phyloP scores from a whole-genome alignment of 1,140 invertebrate genomes.

The Babylonia areolata region DNA sequence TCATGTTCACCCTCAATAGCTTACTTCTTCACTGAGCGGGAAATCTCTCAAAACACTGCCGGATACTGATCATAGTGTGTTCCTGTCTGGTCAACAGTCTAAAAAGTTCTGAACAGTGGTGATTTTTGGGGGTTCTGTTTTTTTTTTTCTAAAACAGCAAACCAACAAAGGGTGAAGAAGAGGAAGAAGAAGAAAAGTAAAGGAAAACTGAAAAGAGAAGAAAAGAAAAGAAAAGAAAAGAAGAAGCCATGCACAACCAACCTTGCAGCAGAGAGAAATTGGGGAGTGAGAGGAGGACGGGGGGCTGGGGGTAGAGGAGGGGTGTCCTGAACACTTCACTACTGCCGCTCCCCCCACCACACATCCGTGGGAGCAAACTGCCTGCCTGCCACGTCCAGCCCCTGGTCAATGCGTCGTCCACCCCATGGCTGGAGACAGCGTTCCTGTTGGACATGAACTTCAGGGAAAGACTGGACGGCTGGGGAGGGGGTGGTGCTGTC shows the following conservation, averaged over 20 bases:
- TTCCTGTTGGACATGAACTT: neutral
- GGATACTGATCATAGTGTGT: too few relatives aligned
- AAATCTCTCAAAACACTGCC: too few relatives aligned
- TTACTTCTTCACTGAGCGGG: too few relatives aligned
- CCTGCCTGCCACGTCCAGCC: too few relatives aligned
- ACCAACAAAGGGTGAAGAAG: neutral
- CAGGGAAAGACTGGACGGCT: neutral
- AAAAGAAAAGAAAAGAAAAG: neutral
- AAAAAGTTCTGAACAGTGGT: too few relatives aligned
- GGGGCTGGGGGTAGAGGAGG: constrained; percentile 5
- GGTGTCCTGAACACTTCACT: neutral
- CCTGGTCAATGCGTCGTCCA: neutral
- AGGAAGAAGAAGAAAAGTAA: too few relatives aligned
- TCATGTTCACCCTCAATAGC: too few relatives aligned
- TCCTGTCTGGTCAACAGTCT: too few relatives aligned
- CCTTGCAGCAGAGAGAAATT: neutral
- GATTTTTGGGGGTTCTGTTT: too few relatives aligned
- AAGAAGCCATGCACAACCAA: neutral
- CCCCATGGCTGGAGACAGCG: neutral
- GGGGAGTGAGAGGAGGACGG: neutral
- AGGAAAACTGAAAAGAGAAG: too few relatives aligned
- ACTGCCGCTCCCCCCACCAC: neutral
- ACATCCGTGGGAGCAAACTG: neutral
- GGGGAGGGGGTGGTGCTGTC: neutral
- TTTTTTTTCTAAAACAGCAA: neutral